Evolutionary conservation across 2,888 invertebrate species (phyloP).

Genomic region (Meta bourneti): DNA sequence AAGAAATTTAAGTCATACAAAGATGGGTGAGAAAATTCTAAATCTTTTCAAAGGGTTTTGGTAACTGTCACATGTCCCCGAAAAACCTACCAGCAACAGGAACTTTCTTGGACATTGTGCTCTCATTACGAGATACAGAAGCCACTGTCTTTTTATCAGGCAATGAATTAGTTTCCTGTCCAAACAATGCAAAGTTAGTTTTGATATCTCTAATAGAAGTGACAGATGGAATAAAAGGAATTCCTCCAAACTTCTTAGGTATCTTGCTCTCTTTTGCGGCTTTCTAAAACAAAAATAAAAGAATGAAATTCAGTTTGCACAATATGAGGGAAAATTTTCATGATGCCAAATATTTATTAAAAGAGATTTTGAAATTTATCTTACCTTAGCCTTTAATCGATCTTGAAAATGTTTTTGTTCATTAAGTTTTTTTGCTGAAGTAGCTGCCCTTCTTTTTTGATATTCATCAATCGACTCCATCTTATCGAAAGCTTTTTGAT

Average conservation of each 20-base stretch:
- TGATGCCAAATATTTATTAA: too few species aligned
- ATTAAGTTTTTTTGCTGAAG: constrained; percentile 49
- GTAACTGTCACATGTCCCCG: too few species aligned
- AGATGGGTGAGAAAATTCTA: not conserved
- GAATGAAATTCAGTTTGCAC: not conserved
- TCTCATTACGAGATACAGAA: constrained; percentile 1
- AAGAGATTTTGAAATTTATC: too few species aligned
- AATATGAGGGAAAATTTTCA: not conserved
- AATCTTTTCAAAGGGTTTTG: not conserved
- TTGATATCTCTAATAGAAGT: constrained; percentile 17
- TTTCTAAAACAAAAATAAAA: not conserved
- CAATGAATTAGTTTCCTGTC: not conserved
- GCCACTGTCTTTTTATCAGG: not conserved
- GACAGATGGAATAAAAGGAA: constrained; percentile 61
- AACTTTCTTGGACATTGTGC: constrained; percentile 10
- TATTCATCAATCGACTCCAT: constrained; percentile 72
- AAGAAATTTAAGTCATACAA: not conserved
- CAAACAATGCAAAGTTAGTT: constrained; percentile 5
- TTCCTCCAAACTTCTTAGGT: constrained; percentile 17
- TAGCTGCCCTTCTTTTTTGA: constrained; percentile 29
- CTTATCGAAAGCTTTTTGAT: constrained; percentile 53
- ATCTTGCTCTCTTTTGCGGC: not conserved
- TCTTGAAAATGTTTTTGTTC: constrained; percentile 1
- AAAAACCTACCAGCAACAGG: constrained; percentile 9
- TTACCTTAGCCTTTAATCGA: constrained; percentile 21